Evolutionary conservation across 1,140 invertebrate genomes (phyloP).

Genomic region (Trypoxylus dichotomus): DNA sequence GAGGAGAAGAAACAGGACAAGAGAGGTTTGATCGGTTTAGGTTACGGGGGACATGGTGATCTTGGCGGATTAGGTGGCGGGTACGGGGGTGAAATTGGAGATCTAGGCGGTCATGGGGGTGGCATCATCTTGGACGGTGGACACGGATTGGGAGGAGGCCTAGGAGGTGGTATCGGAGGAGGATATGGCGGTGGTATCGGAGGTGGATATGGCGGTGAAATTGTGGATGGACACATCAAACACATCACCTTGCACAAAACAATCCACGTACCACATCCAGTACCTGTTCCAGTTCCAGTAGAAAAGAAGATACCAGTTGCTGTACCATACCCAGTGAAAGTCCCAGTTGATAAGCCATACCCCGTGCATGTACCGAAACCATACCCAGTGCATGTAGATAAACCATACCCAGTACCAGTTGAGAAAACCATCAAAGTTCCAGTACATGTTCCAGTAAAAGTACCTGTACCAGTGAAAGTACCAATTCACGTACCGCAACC

Average conservation of each 20-base stretch:
- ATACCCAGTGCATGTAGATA: constrained; percentile 50
- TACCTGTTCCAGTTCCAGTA: constrained; percentile 42
- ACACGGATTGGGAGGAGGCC: constrained; percentile 31
- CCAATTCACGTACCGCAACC: constrained; percentile 58
- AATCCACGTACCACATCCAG: constrained; percentile 41
- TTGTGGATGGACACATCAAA: constrained; percentile 37
- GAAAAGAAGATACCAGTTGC: constrained; percentile 47
- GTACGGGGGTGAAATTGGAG: neutral
- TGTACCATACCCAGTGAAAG: constrained; percentile 41
- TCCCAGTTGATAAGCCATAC: constrained; percentile 55
- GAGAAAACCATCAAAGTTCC: constrained; percentile 61
- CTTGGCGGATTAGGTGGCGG: constrained; percentile 23
- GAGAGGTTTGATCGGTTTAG: constrained; percentile 27
- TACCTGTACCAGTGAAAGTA: constrained; percentile 57
- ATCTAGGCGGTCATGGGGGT: constrained; percentile 4
- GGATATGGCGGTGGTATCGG: constrained; percentile 31
- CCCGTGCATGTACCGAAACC: constrained; percentile 51
- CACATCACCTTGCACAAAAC: constrained; percentile 46
- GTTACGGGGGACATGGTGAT: constrained; percentile 13
- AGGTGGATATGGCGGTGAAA: constrained; percentile 24
- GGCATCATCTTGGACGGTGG: neutral
- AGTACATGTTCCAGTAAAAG: constrained; percentile 58
- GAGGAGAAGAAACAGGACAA: constrained; percentile 31
- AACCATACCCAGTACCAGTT: constrained; percentile 59
- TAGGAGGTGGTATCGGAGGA: constrained; percentile 29